Evolutionary conservation across 2,888 invertebrate species (phyloP).

Genomic region (Metallyticus violacea): DNA sequence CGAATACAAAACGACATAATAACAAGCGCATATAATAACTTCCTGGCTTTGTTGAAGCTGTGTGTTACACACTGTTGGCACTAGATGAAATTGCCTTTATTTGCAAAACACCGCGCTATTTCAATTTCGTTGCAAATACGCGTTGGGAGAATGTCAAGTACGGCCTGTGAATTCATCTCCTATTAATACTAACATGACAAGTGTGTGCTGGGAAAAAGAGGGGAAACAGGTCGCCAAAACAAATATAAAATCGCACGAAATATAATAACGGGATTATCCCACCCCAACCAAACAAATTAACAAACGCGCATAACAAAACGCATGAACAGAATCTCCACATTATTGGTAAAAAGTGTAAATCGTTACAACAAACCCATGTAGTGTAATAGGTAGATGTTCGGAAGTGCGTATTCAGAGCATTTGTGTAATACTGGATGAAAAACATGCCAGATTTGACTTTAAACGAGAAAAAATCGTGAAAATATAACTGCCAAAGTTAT

Average conservation of each 20-base stretch:
- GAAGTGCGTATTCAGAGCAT: background rate
- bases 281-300: background rate
- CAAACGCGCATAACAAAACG: background rate
- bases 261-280: background rate
- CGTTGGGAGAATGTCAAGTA: background rate
- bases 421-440: background rate
- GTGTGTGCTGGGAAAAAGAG: background rate
- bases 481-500: no score
- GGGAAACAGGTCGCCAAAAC: background rate
- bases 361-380: background rate
- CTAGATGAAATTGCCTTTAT: background rate
- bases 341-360: background rate
- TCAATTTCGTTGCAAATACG: background rate
- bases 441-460: background rate
- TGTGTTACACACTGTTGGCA: background rate
- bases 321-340: background rate
- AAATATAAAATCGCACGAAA: background rate
- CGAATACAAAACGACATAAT: background rate
- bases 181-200: background rate
- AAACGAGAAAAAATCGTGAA: background rate
- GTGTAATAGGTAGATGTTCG: background rate
- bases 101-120: background rate
- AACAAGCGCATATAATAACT: background rate
- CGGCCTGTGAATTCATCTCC: no score
- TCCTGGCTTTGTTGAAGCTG: background rate